Conservation (phyloP, 2,888 invertebrate species). For the Pachliopta kotzebuea region DNA sequence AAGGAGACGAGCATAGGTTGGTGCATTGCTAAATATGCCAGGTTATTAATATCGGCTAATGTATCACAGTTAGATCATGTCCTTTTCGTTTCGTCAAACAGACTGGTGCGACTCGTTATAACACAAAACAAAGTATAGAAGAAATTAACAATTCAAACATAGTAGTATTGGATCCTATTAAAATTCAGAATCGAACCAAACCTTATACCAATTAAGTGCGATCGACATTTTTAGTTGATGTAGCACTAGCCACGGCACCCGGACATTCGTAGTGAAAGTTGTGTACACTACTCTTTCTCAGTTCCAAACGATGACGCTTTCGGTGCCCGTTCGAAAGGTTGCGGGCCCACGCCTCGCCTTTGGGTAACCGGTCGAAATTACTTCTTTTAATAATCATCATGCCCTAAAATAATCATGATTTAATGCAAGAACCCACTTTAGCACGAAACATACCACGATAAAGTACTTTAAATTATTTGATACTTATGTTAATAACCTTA, state of each 20-base stretch:
- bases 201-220: not conserved
- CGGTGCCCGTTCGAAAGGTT: conserved; percentile 12
- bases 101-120: not conserved
- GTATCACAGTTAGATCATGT: too few species aligned
- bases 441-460: not conserved
- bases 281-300: conserved; percentile 23
- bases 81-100: too few species aligned
- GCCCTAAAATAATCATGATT: conserved; percentile 23
- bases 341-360: conserved; percentile 6
- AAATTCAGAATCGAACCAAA: not conserved
- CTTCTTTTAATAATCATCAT: conserved; percentile 4
- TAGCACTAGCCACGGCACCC: conserved; percentile 3
- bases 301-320: conserved; percentile 13
- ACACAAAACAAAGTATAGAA: not conserved
- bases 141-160: not conserved
- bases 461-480: conserved; percentile 1
- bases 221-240: not conserved
- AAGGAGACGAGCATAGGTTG: too few species aligned
- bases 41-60: too few species aligned
- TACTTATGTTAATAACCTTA: not conserved
- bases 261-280: conserved; percentile 26
- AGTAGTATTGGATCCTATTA: not conserved
- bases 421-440: conserved; percentile 10
- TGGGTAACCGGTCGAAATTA: conserved; percentile 16
- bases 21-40: too few species aligned